Evolutionary conservation across 1,140 invertebrate genomes (phyloP).

Genomic region (Polypedilum pembai): DNA sequence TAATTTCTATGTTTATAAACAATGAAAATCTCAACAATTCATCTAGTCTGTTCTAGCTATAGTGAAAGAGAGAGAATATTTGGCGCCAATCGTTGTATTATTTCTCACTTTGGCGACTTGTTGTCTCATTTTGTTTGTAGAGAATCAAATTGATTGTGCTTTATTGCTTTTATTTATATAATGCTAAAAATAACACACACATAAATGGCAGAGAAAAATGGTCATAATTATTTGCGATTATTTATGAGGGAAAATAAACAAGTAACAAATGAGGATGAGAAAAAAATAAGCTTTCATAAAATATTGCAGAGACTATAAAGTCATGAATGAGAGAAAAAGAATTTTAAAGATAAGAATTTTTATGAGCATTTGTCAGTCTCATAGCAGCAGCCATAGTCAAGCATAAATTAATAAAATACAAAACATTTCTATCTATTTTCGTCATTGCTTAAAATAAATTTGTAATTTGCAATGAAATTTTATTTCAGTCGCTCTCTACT

Average conservation of each 20-base stretch:
- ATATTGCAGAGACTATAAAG: no score
- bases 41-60: no score
- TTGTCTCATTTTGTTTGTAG: background rate
- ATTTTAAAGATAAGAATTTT: background rate
- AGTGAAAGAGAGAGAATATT: no score
- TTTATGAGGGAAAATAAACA: slow-evolving; percentile 1
- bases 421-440: no score
- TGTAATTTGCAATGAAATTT: no score
- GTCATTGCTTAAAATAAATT: no score
- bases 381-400: background rate
- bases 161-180: background rate
- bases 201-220: background rate
- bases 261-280: background rate
- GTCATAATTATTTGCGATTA: slow-evolving; percentile 4
- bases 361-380: background rate
- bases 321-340: no score
- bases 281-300: background rate
- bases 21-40: no score
- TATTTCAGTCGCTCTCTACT: no score
- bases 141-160: background rate
- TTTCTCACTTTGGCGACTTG: background rate
- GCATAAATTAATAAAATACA: background rate
- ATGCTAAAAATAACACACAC: background rate
- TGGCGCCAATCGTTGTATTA: no score
- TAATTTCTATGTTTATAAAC: no score